Conservation (phyloP, 2,113 vertebrate genomes). For the Lasiurus cinereus region DNA sequence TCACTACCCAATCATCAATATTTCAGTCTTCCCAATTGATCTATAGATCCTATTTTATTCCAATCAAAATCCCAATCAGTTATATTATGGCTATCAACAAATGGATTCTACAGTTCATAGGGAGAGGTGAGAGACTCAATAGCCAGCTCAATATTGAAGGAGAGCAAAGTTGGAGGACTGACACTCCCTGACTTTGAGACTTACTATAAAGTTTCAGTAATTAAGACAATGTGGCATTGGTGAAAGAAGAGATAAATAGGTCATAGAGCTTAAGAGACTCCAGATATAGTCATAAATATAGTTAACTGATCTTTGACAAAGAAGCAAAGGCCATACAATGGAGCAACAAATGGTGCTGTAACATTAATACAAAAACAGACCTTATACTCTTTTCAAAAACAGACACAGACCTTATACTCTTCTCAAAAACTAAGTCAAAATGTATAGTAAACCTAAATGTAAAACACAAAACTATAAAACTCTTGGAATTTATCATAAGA, state of each 20-base stretch:
- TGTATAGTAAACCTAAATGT: background rate
- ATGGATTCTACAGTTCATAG: background rate
- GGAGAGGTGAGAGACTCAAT: background rate
- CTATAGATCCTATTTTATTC: background rate
- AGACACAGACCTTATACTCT: background rate
- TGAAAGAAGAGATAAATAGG: background rate
- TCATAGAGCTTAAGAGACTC: background rate
- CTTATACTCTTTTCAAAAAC: background rate
- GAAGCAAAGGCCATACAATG: background rate
- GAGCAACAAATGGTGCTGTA: conserved; percentile 9
- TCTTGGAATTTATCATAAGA: background rate
- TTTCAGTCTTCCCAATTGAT: background rate
- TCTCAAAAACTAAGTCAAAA: conserved; percentile 32
- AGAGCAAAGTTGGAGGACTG: background rate
- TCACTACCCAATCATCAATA: background rate
- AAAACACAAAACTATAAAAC: background rate
- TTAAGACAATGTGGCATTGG: conserved; percentile 1
- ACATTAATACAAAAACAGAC: background rate
- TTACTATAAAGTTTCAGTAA: background rate
- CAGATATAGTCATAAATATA: background rate
- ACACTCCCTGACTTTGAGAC: background rate
- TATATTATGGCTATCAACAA: background rate
- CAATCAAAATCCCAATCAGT: background rate
- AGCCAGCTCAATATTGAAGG: background rate
- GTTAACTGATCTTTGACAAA: conserved; percentile 6